Evolutionary conservation across 2,113 vertebrate genomes (phyloP).

Genomic region (Scopus umbretta): DNA sequence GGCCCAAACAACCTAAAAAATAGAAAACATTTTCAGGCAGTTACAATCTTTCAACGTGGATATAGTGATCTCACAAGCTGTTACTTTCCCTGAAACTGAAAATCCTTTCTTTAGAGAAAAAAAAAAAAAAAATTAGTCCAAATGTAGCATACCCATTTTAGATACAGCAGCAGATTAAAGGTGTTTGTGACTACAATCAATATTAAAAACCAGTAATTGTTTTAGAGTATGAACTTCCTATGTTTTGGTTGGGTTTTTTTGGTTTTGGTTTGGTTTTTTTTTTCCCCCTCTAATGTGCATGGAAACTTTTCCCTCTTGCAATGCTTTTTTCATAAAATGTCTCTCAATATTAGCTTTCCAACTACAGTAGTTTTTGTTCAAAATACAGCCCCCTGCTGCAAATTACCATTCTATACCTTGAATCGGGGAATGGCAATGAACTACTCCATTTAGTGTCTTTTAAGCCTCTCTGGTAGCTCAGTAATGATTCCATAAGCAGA

Average conservation of each 20-base stretch:
- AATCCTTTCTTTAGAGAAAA: background rate
- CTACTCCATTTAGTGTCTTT: background rate
- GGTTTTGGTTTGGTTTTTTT: background rate
- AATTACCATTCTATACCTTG: background rate
- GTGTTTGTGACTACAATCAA: background rate
- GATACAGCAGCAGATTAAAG: background rate
- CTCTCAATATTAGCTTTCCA: background rate
- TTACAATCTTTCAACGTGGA: background rate
- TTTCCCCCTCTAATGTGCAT: background rate
- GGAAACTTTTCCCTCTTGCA: background rate
- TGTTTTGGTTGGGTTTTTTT: background rate
- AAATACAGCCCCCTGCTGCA: background rate
- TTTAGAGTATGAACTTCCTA: background rate
- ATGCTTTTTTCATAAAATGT: background rate
- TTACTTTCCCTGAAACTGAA: background rate
- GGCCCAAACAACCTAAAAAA: background rate
- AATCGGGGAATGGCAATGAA: background rate
- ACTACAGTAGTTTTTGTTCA: background rate
- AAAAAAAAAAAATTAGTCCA: background rate
- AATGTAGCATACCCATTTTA: background rate
- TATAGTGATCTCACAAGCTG: background rate
- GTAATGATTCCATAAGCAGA: background rate
- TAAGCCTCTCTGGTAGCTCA: background rate
- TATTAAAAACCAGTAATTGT: background rate
- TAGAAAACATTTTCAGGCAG: background rate